A percentile compares a stretch with the other conserved stretches of the same genome.
Evolutionary conservation across 2,888 invertebrate genomes (phyloP).

Genomic region (Allolobophora icterica): DNA sequence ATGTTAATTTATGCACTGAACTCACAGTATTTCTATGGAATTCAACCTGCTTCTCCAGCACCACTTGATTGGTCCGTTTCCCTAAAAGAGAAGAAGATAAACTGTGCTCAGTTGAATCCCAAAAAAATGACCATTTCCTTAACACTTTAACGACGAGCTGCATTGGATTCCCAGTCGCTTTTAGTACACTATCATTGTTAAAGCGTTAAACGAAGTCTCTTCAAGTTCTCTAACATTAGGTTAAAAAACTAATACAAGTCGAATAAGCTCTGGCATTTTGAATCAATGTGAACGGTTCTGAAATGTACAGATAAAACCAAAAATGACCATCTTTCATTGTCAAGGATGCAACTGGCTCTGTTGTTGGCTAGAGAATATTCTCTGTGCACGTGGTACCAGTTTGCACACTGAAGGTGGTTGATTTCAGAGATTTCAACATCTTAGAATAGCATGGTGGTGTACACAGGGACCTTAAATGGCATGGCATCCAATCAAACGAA

Average conservation of each 20-base stretch:
- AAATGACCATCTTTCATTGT: neutral
- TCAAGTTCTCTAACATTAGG: neutral
- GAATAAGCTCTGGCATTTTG: neutral
- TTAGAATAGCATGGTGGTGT: too few relatives aligned
- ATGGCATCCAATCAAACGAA: too few relatives aligned
- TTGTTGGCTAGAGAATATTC: too few relatives aligned
- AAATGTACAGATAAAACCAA: neutral
- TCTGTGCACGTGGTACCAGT: too few relatives aligned
- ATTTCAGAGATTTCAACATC: too few relatives aligned
- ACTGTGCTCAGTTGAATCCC: neutral
- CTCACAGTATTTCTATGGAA: constrained; percentile 3
- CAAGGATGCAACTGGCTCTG: neutral
- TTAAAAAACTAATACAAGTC: neutral
- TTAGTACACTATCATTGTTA: too few relatives aligned
- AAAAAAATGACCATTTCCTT: neutral
- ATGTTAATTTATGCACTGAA: neutral
- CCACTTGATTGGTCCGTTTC: neutral
- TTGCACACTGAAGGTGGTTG: too few relatives aligned
- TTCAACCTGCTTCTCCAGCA: neutral
- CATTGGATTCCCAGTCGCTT: too few relatives aligned
- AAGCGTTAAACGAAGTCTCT: too few relatives aligned
- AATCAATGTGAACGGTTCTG: neutral
- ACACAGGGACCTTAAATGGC: too few relatives aligned
- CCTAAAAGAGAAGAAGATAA: neutral
- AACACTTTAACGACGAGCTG: too few relatives aligned